These are phyloP conservation scores for Pantherophis alleghaniensis DNA, from an alignment of 2,797 vertebrate genomes.

Conservation along the genomic window DNA sequence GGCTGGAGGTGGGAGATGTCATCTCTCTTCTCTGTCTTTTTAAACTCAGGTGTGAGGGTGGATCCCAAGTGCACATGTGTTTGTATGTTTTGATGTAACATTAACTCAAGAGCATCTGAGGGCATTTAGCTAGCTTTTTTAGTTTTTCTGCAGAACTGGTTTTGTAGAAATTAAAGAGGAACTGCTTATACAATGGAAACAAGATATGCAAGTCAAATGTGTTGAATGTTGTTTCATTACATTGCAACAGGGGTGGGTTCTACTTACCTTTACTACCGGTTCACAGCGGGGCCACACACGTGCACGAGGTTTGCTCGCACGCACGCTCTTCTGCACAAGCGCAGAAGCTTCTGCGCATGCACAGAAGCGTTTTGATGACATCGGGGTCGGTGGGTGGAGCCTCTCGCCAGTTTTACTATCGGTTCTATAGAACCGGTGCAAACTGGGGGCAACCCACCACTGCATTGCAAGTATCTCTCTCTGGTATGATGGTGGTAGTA, in stretches of 20 bases:
- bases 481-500: not conserved
- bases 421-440: no score
- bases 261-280: no score
- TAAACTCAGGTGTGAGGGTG: not conserved
- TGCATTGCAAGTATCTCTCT: not conserved
- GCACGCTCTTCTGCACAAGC: no score
- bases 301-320: no score
- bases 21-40: not conserved
- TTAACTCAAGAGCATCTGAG: not conserved
- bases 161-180: constrained; percentile 7
- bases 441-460: no score
- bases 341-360: no score
- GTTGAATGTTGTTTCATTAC: not conserved
- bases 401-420: no score
- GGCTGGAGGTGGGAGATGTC: not conserved
- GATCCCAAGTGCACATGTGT: not conserved
- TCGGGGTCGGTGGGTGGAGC: no score
- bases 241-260: not conserved
- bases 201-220: not conserved
- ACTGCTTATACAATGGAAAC: constrained; percentile 13
- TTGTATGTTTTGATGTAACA: not conserved
- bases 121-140: not conserved
- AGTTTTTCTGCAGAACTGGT: constrained; percentile 2
- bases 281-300: no score
- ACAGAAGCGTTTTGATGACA: no score